These are phyloP conservation scores for Lipophrys pholis DNA, from an alignment of 2,113 vertebrate species.

Conservation along the genomic window DNA sequence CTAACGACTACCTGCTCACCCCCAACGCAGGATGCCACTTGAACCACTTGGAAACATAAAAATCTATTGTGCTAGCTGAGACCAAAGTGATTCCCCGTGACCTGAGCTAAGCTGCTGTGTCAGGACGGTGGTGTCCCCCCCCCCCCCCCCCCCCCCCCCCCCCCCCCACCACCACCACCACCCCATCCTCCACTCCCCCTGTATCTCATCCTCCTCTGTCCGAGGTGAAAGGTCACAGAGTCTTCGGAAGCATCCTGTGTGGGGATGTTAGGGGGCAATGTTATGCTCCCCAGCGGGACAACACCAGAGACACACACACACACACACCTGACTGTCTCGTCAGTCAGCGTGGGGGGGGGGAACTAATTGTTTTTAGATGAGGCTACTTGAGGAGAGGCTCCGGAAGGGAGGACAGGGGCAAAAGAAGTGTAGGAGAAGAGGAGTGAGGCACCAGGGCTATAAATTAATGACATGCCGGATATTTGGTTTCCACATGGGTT, in stretches of 20 bases:
- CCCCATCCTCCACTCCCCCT: constrained; percentile 22
- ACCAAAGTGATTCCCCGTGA: constrained; percentile 20
- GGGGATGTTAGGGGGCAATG: constrained; percentile 65
- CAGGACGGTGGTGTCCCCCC: constrained; percentile 1
- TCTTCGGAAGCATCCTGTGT: constrained; percentile 76
- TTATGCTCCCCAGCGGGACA: constrained; percentile 61
- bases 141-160: background rate
- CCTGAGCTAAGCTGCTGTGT: constrained; percentile 19
- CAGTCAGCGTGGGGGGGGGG: constrained; percentile 62
- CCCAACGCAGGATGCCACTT: background rate
- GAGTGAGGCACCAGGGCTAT: constrained; percentile 55
- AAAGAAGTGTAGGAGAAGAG: constrained; percentile 56
- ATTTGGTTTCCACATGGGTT: constrained; percentile 73
- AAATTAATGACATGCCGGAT: constrained; percentile 73
- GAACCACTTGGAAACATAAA: background rate
- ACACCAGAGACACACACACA: constrained; percentile 36
- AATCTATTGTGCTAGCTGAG: constrained; percentile 13
- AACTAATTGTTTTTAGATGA: constrained; percentile 83
- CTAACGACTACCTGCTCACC: too few species aligned
- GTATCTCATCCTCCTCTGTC: constrained; percentile 52
- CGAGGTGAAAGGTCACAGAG: constrained; percentile 66
- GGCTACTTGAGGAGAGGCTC: constrained; percentile 75
- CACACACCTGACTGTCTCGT: constrained; percentile 37
- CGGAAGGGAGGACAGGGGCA: constrained; percentile 75
- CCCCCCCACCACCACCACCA: background rate